Evolutionary conservation across 2,113 vertebrate species (phyloP).

Genomic region (Cyprinodon tularosa): DNA sequence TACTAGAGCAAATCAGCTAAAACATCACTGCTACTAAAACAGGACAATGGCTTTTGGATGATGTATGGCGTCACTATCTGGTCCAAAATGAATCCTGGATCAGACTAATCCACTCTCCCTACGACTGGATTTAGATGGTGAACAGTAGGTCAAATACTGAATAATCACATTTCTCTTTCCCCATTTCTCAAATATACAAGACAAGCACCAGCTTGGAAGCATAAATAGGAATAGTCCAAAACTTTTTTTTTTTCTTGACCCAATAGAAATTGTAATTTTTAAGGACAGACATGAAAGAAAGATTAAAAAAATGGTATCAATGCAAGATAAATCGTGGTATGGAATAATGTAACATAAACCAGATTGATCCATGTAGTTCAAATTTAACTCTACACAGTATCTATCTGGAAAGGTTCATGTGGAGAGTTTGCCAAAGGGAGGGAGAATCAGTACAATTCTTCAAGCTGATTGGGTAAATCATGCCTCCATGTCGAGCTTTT

Average conservation of each 20-base stretch:
- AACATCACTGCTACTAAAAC: background rate
- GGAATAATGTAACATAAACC: no score
- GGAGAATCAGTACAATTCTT: no score
- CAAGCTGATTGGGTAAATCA: no score
- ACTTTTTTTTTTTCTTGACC: background rate
- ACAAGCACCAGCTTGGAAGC: no score
- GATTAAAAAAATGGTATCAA: background rate
- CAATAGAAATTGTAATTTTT: background rate
- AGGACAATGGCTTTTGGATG: background rate
- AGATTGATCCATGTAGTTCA: background rate
- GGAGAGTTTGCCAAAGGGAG: no score
- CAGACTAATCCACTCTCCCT: background rate
- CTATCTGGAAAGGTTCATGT: background rate
- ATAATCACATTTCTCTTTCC: background rate
- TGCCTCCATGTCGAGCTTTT: no score
- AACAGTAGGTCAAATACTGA: background rate
- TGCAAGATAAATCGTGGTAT: background rate
- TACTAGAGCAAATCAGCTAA: background rate
- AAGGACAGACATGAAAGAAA: background rate
- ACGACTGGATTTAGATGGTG: no score
- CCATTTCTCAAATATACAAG: background rate
- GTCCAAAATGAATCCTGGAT: background rate
- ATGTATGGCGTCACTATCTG: background rate
- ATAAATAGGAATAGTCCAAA: no score
- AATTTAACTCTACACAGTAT: background rate